Conservation (phyloP, 2,113 vertebrate genomes). For the Tyto alba region DNA sequence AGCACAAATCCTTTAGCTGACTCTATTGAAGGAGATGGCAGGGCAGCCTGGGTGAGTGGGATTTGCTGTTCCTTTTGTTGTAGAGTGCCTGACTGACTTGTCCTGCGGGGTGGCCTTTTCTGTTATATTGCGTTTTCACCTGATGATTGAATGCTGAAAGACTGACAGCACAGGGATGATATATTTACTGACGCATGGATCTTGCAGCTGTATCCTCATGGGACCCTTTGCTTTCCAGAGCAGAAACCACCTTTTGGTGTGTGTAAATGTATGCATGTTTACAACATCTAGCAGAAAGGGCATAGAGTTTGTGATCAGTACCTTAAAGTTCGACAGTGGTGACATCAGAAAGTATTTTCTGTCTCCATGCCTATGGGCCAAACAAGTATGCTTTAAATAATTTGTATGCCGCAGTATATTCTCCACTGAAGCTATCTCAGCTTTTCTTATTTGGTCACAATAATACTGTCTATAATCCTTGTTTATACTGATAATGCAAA, state of each 20-base stretch:
- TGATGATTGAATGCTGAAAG: background rate
- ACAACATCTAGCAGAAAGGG: background rate
- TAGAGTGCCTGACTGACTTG: background rate
- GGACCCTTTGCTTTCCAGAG: conserved; percentile 9
- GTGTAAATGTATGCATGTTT: background rate
- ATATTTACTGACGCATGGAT: background rate
- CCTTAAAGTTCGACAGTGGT: background rate
- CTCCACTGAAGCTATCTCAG: background rate
- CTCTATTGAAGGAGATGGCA: background rate
- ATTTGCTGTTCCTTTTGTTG: conserved; percentile 4
- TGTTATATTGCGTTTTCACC: conserved; percentile 2
- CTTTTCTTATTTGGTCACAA: conserved; percentile 1
- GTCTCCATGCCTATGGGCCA: background rate
- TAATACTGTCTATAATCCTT: conserved; percentile 13
- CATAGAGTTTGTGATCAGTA: background rate
- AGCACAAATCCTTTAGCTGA: background rate
- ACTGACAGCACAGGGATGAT: background rate
- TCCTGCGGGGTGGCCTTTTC: background rate
- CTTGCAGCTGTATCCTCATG: background rate
- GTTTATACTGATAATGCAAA: conserved; percentile 19
- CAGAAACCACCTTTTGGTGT: background rate
- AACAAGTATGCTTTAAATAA: background rate
- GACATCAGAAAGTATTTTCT: background rate
- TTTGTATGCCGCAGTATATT: background rate
- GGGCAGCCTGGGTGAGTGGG: conserved; percentile 5